These are phyloP conservation scores for Sciurus carolinensis DNA, from an alignment of 2,797 vertebrate genomes.

Conservation along the genomic window DNA sequence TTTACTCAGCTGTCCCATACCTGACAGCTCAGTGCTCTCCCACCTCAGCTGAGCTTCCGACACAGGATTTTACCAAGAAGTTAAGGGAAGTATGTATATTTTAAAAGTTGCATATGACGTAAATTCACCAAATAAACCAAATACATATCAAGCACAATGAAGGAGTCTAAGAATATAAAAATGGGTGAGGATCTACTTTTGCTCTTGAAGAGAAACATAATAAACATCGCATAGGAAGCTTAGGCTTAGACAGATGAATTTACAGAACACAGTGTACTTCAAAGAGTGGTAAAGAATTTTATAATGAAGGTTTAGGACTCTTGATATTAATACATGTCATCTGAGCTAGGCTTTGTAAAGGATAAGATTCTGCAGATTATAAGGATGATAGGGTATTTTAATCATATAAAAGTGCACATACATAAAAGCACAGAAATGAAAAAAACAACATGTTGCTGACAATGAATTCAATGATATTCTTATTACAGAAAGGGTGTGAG, in stretches of 20 bases:
- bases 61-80: neutral
- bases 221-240: neutral
- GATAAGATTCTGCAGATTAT: neutral
- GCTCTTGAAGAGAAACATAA: neutral
- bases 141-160: neutral
- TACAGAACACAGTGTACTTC: rapidly evolving
- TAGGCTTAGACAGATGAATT: neutral
- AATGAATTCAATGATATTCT: neutral
- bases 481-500: neutral
- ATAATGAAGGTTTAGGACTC: neutral
- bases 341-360: neutral
- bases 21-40: neutral
- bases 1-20: neutral
- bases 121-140: neutral
- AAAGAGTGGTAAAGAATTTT: neutral
- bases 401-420: neutral
- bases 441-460: neutral
- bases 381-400: neutral
- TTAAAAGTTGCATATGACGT: neutral
- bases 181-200: neutral
- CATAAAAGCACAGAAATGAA: neutral
- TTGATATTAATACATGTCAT: neutral
- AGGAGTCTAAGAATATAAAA: neutral
- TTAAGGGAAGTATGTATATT: neutral
- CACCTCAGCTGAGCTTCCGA: neutral